Conservation (phyloP, 2,113 vertebrate species). For the Axis porcinus region DNA sequence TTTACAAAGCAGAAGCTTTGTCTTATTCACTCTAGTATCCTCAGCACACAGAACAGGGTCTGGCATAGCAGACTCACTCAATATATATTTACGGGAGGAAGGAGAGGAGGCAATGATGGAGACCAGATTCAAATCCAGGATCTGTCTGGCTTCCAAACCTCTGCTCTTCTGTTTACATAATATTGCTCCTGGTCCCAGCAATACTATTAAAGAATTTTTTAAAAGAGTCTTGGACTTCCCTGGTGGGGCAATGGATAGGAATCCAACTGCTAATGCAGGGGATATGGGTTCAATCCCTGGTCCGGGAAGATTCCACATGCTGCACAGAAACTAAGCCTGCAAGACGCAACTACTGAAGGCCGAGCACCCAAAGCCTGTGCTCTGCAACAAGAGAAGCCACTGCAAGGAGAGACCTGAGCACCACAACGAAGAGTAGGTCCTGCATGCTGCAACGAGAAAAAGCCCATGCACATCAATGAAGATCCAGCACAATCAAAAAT, state of each 20-base stretch:
- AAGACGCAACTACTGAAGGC: not conserved
- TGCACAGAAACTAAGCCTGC: not conserved
- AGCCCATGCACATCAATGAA: not conserved
- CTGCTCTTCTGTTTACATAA: not conserved
- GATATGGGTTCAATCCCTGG: not conserved
- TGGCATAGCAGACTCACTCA: not conserved
- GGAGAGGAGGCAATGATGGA: not conserved
- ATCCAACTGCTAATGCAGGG: not conserved
- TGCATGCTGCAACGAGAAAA: not conserved
- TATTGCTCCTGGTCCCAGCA: not conserved
- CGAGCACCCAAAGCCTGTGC: not conserved
- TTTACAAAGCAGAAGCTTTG: not conserved
- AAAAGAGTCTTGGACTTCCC: not conserved
- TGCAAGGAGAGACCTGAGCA: not conserved
- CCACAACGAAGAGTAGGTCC: not conserved
- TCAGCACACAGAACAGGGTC: not conserved
- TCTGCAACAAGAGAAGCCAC: not conserved
- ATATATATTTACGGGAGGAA: not conserved
- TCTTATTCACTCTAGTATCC: not conserved
- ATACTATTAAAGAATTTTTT: not conserved
- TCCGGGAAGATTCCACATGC: not conserved
- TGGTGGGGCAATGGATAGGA: not conserved
- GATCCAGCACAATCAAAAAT: not conserved
- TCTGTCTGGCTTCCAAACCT: not conserved
- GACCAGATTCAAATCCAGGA: not conserved